phyloP scores from a whole-genome alignment of 2,888 invertebrate species.

The Adelphocoris suturalis region DNA sequence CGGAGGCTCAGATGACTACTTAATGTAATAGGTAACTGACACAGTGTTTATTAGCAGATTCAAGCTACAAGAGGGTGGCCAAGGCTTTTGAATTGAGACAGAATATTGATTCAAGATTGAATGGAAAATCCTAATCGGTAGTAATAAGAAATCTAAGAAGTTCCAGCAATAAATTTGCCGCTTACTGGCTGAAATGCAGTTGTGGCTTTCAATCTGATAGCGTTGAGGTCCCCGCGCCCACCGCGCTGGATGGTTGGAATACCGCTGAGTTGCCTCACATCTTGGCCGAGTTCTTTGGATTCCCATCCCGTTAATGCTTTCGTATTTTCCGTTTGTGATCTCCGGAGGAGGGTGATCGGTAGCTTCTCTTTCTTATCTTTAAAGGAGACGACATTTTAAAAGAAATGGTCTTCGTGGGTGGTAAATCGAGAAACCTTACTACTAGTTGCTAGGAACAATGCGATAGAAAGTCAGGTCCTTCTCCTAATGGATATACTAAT shows the following conservation, averaged over 20 bases:
- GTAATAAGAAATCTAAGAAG: background rate
- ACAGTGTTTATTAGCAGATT: no score
- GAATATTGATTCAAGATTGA: no score
- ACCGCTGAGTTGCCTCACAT: background rate
- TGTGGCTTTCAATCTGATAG: background rate
- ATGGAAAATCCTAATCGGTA: no score
- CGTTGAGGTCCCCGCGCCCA: background rate
- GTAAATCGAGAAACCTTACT: background rate
- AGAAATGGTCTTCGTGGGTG: background rate
- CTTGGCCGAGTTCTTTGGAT: slow-evolving; percentile 8
- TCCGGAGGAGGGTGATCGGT: background rate
- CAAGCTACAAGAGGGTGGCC: no score
- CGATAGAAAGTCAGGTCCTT: background rate
- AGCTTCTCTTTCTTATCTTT: background rate
- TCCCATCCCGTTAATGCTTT: slow-evolving; percentile 13
- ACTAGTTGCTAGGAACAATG: background rate
- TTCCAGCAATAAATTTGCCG: background rate
- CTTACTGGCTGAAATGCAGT: background rate
- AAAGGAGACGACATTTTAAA: background rate
- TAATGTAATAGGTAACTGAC: no score
- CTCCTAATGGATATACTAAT: background rate
- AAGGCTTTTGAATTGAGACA: no score
- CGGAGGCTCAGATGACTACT: no score
- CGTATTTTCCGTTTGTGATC: slow-evolving; percentile 4
- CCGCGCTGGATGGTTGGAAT: slow-evolving; percentile 5